phyloP scores from a whole-genome alignment of 2,888 invertebrate genomes.

The Scelioninae gen. 1 region DNA sequence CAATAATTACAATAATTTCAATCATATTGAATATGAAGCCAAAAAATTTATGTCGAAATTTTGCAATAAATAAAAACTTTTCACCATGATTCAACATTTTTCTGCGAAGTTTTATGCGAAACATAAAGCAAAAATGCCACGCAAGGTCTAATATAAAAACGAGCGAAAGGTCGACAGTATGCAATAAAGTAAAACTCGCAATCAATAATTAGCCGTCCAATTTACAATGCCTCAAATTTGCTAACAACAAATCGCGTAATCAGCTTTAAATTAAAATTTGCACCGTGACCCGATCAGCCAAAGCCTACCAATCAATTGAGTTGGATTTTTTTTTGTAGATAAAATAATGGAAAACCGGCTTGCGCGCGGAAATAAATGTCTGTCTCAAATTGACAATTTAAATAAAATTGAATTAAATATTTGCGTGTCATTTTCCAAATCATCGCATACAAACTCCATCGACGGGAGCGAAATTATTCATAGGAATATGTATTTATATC shows the following conservation, averaged over 20 bases:
- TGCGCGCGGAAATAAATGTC: slow-evolving; percentile 9
- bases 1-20: too few relatives aligned
- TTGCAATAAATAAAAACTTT: too few relatives aligned
- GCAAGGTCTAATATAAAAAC: not conserved
- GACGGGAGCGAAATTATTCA: slow-evolving; percentile 36
- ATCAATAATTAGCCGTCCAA: slow-evolving; percentile 18
- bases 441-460: slow-evolving; percentile 33
- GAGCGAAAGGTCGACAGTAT: not conserved
- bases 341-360: slow-evolving; percentile 12
- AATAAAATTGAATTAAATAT: slow-evolving; percentile 44
- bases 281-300: not conserved
- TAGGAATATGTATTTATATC: slow-evolving; percentile 43
- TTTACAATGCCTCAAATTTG: slow-evolving; percentile 20
- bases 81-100: not conserved
- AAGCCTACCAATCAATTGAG: slow-evolving; percentile 3
- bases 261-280: slow-evolving; percentile 33
- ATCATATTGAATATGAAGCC: too few relatives aligned
- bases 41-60: too few relatives aligned
- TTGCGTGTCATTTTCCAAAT: slow-evolving; percentile 26
- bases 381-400: slow-evolving; percentile 1
- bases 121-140: too few relatives aligned
- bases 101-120: too few relatives aligned
- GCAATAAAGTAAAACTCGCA: slow-evolving; percentile 18
- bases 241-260: slow-evolving; percentile 17
- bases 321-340: not conserved